A percentile compares a stretch with the other conserved stretches of the same genome.
Conservation (phyloP, 2,113 vertebrate genomes). For the Bubo bubo region DNA sequence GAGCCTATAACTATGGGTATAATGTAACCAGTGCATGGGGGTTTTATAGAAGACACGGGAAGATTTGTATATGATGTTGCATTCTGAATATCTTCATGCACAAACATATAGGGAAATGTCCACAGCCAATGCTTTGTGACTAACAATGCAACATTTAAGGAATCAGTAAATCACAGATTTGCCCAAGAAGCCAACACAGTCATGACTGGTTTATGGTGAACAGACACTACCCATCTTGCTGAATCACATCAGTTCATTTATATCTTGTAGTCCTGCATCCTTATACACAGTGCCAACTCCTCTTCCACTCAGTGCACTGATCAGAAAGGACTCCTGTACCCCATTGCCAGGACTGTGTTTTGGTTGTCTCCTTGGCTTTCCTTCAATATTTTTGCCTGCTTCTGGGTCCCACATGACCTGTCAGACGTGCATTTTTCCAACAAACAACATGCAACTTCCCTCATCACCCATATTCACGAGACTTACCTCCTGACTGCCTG, state of each 20-base stretch:
- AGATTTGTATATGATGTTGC: not conserved
- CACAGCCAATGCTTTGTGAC: not conserved
- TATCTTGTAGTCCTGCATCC: not conserved
- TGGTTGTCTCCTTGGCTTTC: not conserved
- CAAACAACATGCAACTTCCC: not conserved
- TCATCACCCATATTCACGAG: not conserved
- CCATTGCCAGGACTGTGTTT: accelerated
- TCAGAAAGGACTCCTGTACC: not conserved
- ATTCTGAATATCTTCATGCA: not conserved
- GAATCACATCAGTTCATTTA: not conserved
- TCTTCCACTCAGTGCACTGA: not conserved
- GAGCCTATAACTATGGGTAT: accelerated
- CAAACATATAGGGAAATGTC: accelerated
- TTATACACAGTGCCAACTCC: not conserved
- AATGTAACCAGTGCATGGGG: accelerated
- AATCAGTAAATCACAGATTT: not conserved
- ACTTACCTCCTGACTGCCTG: not conserved
- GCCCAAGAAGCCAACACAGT: not conserved
- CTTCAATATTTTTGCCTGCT: not conserved
- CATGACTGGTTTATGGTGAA: accelerated
- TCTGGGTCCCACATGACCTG: not conserved
- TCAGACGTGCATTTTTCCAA: not conserved
- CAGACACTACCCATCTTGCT: not conserved
- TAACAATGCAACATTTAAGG: not conserved
- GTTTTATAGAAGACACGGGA: not conserved